A percentile compares a stretch with the other conserved stretches of the same genome.
phyloP scores from a whole-genome alignment of 1,140 invertebrate species.

The Pachypsylla venusta region DNA sequence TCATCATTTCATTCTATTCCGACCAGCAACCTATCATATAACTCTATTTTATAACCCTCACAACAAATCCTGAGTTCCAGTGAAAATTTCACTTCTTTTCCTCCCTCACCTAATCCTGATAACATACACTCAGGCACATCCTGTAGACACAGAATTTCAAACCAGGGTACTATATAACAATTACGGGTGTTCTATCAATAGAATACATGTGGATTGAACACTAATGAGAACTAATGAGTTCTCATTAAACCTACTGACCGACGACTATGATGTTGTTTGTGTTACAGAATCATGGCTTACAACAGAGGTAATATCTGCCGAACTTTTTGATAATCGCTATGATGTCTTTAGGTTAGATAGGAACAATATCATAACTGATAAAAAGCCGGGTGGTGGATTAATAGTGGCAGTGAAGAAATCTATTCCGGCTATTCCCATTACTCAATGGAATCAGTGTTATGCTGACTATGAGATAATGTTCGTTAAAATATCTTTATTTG shows the following conservation, averaged over 20 bases:
- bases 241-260: background rate
- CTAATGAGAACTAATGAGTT: background rate
- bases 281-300: background rate
- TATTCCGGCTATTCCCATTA: background rate
- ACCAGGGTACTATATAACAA: background rate
- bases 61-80: background rate
- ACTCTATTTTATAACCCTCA: background rate
- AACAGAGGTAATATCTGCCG: background rate
- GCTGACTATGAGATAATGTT: background rate
- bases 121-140: background rate
- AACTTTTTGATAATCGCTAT: background rate
- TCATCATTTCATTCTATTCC: background rate
- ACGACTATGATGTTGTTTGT: background rate
- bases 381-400: background rate
- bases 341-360: background rate
- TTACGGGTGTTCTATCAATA: background rate
- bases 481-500: background rate
- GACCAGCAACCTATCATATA: background rate
- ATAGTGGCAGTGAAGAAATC: background rate
- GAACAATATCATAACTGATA: background rate
- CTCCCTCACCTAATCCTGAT: background rate
- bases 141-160: background rate
- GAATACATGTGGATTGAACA: background rate
- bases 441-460: background rate
- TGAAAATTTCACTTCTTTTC: background rate